Evolutionary conservation across 2,113 vertebrate genomes (phyloP).

Genomic region (Stercorarius parasiticus): DNA sequence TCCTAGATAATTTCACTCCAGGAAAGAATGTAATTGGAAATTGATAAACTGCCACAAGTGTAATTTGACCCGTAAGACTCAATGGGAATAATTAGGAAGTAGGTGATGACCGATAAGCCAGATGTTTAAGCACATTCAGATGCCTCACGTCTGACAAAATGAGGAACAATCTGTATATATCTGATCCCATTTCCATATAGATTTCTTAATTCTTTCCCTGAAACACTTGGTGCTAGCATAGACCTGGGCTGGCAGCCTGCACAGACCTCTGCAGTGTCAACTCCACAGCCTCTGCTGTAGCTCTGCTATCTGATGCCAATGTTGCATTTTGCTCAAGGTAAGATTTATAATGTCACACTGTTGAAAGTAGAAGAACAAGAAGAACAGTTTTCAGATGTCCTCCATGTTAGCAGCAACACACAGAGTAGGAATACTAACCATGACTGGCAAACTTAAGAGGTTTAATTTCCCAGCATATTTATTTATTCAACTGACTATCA

Average conservation of each 20-base stretch:
- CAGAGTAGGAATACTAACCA: not conserved
- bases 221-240: not conserved
- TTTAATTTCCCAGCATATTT: constrained; percentile 16
- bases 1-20: not conserved
- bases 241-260: not conserved
- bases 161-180: accelerated
- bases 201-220: not conserved
- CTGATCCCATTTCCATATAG: not conserved
- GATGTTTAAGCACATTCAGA: not conserved
- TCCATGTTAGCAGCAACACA: not conserved
- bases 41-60: not conserved
- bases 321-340: not conserved
- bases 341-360: not conserved
- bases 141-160: not conserved
- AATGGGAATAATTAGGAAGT: not conserved
- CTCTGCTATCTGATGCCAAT: not conserved
- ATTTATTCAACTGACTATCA: not conserved
- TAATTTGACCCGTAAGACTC: not conserved
- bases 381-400: not conserved
- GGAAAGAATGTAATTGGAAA: not conserved
- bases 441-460: not conserved
- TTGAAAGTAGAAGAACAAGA: accelerated
- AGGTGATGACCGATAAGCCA: not conserved
- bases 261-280: not conserved
- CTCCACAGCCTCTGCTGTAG: not conserved